A percentile compares a stretch with the other conserved stretches of the same genome.
Evolutionary conservation across 2,797 vertebrate species (phyloP).

Genomic region (Carcharodon carcharias): DNA sequence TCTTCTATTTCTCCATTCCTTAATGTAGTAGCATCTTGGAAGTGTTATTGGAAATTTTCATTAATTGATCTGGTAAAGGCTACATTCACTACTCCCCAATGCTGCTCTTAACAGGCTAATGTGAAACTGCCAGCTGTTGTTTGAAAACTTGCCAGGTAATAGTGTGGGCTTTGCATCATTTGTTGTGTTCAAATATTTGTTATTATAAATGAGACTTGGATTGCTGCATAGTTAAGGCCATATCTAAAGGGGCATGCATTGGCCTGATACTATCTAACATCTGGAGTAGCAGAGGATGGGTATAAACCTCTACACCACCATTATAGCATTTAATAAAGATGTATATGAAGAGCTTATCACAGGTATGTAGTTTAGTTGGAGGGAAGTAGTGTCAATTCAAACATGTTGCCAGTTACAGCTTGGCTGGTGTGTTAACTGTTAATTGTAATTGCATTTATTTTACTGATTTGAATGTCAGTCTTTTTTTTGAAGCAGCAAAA

Average conservation of each 20-base stretch:
- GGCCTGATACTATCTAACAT: background rate
- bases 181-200: background rate
- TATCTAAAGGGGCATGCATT: background rate
- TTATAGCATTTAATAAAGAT: background rate
- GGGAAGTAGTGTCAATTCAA: background rate
- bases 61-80: constrained; percentile 13
- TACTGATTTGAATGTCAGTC: background rate
- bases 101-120: background rate
- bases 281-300: background rate
- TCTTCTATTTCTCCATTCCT: background rate
- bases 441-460: background rate
- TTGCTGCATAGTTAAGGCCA: background rate
- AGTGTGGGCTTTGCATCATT: background rate
- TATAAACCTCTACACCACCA: background rate
- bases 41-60: background rate
- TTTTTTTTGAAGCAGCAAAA: background rate
- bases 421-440: background rate
- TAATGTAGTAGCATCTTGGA: background rate
- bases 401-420: background rate
- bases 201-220: background rate
- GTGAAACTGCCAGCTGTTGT: background rate
- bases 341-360: background rate
- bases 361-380: background rate
- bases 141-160: background rate
- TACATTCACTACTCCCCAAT: background rate